Evolutionary conservation across 1,140 invertebrate species (phyloP), one percentile per base, ranked within the genome.

Genomic region (Galleria mellonella): DNA sequence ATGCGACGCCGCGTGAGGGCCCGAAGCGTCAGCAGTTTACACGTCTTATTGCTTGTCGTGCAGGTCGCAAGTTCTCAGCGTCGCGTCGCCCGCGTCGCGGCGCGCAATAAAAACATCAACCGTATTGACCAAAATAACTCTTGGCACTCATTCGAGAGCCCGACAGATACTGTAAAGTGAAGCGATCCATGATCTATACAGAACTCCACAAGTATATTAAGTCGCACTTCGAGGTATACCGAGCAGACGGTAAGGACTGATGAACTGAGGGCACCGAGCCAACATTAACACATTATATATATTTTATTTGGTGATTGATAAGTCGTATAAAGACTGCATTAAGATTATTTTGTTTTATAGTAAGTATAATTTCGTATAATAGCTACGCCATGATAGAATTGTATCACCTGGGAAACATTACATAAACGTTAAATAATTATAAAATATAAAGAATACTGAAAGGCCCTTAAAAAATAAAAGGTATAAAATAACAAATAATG

Each of bases 91-190:
- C 37, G 65, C 62, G 74, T 62, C 72, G 77, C 75, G 71, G 62
- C 69, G 62, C 63, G 62, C 77, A 79, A 83, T 83, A 83, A 83
- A 83, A 79, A 76, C 78, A 79, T 76, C 78, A 76, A 72, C 72
- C 55, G 62, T 72, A 68, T 72, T 72, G 62, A 79, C 78, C 68
- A 72, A 79, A 83, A 83, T 83, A 83, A 83, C 78, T 79, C 70
- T 79, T 83, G 78, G 78, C 78, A 79, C 53, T 58, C 60, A 60
- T 61, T 65, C 71, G 63, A 61, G 61, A 63, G 57, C 52, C 66
- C 56, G 54, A 67, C 61, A 58, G 62, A 72, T 62, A 72, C 63
- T 58, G 62, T 71, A 66, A 23, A 69, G 67, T 60, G 57, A 65
- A 68, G 52, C 55, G 49, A 54, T 59, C 46, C 37, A 46, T 39